Evolutionary conservation across 2,113 vertebrate species (phyloP).

Genomic region (Calidris pygmaea): DNA sequence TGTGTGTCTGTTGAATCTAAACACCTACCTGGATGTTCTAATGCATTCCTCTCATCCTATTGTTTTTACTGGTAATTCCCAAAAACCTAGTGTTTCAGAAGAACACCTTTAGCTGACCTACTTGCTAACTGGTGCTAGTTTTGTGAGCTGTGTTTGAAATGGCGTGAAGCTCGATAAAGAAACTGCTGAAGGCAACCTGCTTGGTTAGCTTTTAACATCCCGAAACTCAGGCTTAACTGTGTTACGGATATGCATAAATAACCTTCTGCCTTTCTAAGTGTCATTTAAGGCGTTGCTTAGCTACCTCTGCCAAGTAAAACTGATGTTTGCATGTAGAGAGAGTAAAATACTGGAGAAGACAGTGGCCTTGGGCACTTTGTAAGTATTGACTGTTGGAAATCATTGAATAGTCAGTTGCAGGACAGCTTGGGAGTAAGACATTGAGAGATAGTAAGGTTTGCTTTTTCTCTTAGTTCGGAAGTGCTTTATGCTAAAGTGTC

Average conservation of each 20-base stretch:
- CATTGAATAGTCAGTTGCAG: background rate
- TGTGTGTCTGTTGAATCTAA: background rate
- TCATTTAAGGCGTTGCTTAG: background rate
- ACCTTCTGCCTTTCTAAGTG: background rate
- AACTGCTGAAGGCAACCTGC: background rate
- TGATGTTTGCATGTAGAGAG: background rate
- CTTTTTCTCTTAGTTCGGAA: background rate
- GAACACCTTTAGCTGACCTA: background rate
- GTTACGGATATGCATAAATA: rapidly evolving
- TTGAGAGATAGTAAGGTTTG: background rate
- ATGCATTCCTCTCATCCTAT: background rate
- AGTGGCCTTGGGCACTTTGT: background rate
- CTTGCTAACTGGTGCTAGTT: background rate
- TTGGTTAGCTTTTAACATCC: background rate
- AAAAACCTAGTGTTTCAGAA: background rate
- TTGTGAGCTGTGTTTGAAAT: background rate
- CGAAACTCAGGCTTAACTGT: background rate
- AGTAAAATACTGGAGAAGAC: background rate
- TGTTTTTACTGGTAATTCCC: background rate
- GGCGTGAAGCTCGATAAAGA: background rate
- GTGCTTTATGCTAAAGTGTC: background rate
- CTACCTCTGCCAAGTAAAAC: background rate
- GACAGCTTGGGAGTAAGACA: background rate
- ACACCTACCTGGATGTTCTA: background rate
- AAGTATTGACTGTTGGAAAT: background rate